phyloP scores from a whole-genome alignment of 2,888 invertebrate genomes.

The Acleris emargana region DNA sequence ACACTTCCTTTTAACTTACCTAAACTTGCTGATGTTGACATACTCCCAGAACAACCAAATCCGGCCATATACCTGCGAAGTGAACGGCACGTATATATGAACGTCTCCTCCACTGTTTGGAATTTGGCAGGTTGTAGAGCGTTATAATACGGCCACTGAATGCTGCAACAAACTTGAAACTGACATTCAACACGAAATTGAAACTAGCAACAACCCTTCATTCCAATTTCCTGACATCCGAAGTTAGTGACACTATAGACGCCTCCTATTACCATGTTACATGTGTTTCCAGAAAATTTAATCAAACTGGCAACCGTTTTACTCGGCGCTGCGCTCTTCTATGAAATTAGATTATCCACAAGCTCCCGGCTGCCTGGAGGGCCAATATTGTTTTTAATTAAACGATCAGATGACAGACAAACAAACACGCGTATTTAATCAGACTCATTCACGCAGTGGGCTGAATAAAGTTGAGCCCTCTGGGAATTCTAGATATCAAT shows the following conservation, averaged over 20 bases:
- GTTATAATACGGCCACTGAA: no score
- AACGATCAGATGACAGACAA: constrained; percentile 12
- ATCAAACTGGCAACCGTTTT: constrained; percentile 11
- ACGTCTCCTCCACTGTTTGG: no score
- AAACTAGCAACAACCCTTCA: not conserved
- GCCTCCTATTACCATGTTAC: constrained; percentile 3
- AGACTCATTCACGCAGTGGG: not conserved
- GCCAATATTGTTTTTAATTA: constrained; percentile 27
- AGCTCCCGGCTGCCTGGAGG: not conserved
- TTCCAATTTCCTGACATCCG: not conserved
- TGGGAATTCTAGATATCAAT: constrained; percentile 18
- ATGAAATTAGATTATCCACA: constrained; percentile 23
- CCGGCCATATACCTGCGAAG: no score
- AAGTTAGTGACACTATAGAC: not conserved
- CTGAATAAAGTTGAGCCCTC: not conserved
- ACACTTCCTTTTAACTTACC: not conserved
- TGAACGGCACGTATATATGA: no score
- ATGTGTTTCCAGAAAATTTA: constrained; percentile 10
- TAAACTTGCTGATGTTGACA: constrained; percentile 3
- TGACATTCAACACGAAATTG: no score
- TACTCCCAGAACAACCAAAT: not conserved
- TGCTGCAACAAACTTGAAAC: no score
- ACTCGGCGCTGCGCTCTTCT: not conserved
- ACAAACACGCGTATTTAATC: not conserved
- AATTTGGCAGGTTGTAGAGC: no score